Evolutionary conservation across 2,113 vertebrate species (phyloP).

Genomic region (Vulpes vulpes): DNA sequence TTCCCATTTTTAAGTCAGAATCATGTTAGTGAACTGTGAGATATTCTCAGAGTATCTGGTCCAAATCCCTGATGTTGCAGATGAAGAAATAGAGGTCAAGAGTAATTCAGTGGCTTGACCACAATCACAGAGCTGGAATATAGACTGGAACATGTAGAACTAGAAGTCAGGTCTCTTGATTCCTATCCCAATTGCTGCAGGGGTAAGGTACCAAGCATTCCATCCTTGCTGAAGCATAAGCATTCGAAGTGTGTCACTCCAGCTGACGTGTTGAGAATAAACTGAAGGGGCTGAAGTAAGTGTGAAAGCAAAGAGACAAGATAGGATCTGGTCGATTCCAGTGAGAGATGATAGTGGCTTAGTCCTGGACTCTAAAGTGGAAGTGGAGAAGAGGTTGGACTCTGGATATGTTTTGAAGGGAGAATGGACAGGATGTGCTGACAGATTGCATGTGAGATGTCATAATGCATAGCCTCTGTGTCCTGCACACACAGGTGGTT

Average conservation of each 20-base stretch:
- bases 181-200: background rate
- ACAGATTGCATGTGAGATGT: background rate
- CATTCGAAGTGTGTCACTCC: background rate
- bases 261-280: constrained; percentile 11
- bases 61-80: background rate
- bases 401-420: constrained; percentile 45
- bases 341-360: background rate
- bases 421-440: background rate
- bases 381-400: background rate
- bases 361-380: background rate
- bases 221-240: constrained; percentile 30
- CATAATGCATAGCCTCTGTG: background rate
- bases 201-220: background rate
- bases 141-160: background rate
- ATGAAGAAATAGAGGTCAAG: constrained; percentile 26
- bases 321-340: background rate
- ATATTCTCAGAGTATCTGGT: constrained; percentile 37
- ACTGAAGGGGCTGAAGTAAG: background rate
- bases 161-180: background rate
- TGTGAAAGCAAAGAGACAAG: constrained; percentile 2
- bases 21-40: constrained; percentile 26
- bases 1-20: background rate
- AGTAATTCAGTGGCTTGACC: constrained; percentile 6
- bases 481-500: background rate
- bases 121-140: background rate